Evolutionary conservation across 2,113 vertebrate genomes (phyloP).

Genomic region (Notechis scutatus): DNA sequence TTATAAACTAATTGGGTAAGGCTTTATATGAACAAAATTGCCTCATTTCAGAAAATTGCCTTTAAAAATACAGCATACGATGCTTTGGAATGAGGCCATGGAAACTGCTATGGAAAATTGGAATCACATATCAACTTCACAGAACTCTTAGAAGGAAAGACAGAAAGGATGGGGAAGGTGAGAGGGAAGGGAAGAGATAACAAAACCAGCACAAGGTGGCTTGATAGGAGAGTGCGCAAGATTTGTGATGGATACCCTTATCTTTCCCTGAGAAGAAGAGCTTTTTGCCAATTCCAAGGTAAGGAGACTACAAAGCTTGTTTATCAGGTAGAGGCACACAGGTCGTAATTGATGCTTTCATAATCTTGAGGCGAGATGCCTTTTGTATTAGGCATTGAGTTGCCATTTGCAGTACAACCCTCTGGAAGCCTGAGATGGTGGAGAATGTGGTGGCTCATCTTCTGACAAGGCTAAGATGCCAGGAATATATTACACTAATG

Average conservation of each 20-base stretch:
- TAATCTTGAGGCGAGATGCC: neutral
- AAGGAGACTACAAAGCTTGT: neutral
- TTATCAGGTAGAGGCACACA: neutral
- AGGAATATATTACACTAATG: neutral
- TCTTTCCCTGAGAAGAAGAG: neutral
- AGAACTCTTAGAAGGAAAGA: neutral
- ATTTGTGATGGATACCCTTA: neutral
- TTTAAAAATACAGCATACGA: neutral
- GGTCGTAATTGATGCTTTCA: neutral
- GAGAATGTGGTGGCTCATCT: neutral
- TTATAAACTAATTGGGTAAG: neutral
- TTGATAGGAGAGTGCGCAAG: neutral
- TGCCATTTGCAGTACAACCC: neutral
- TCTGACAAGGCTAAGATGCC: neutral
- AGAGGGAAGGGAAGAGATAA: neutral
- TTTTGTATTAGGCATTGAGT: neutral
- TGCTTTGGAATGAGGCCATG: no score
- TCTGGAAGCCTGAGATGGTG: neutral
- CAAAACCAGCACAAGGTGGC: neutral
- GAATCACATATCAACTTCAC: neutral
- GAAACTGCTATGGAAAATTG: neutral
- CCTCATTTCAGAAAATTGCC: neutral
- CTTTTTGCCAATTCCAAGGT: neutral
- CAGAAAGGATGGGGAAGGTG: neutral
- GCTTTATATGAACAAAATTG: neutral